Conservation (phyloP, 2,888 invertebrate genomes). For the Noctua fimbriata region DNA sequence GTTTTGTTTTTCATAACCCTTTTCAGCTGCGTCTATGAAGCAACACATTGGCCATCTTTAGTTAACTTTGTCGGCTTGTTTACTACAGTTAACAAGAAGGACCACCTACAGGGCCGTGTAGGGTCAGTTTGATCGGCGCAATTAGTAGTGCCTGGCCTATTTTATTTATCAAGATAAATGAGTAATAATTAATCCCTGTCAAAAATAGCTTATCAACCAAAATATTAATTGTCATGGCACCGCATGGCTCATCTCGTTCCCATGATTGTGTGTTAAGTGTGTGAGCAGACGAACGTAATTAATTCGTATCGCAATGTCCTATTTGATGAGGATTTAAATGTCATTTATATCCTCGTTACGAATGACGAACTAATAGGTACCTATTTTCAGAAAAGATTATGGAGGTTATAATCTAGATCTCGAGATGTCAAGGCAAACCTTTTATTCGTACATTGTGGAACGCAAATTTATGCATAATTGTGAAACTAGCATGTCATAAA, state of each 20-base stretch:
- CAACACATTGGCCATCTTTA: too few relatives aligned
- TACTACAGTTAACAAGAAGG: neutral
- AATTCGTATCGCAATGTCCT: constrained; percentile 30
- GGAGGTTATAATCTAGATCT: neutral
- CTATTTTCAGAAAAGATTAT: neutral
- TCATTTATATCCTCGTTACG: constrained; percentile 5
- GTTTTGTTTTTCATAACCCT: too few relatives aligned
- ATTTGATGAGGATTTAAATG: constrained; percentile 7
- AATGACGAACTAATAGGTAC: neutral
- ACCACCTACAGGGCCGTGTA: neutral
- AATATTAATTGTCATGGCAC: constrained; percentile 36
- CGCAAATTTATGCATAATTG: neutral
- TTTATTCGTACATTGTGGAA: neutral
- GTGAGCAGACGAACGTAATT: constrained; percentile 21
- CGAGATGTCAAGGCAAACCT: neutral
- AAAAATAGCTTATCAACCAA: constrained; percentile 3
- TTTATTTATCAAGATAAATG: neutral
- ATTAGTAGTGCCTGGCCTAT: neutral
- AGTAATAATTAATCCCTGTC: constrained; percentile 20
- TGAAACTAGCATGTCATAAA: neutral
- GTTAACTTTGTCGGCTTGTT: neutral
- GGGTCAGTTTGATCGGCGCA: too few relatives aligned
- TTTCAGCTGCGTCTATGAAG: neutral
- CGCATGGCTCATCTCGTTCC: neutral
- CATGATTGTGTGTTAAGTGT: constrained; percentile 4